Percentiles rank a stretch among this genome's conserved stretches.
Evolutionary conservation across 2,888 invertebrate species (phyloP).

Genomic region (Diarsia rubi): DNA sequence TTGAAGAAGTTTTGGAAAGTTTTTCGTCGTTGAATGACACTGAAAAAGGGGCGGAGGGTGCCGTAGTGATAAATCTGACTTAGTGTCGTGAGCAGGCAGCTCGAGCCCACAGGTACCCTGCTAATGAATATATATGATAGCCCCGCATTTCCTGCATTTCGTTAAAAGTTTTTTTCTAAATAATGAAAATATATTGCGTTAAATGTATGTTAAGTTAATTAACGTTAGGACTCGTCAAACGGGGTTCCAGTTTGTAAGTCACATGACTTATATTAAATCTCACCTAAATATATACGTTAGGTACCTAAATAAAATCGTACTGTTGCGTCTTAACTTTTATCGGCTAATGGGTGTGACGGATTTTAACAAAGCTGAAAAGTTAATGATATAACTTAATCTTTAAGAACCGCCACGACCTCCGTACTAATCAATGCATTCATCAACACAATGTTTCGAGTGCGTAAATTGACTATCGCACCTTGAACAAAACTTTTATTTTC

Average conservation of each 20-base stretch:
- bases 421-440: too few relatives aligned
- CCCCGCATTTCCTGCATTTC: slow-evolving; percentile 62
- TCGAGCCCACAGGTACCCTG: slow-evolving; percentile 77
- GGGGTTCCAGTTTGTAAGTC: neutral
- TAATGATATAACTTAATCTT: too few relatives aligned
- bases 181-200: slow-evolving; percentile 45
- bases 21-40: slow-evolving; percentile 73
- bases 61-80: slow-evolving; percentile 85
- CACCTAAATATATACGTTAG: neutral
- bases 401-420: too few relatives aligned
- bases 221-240: slow-evolving; percentile 2
- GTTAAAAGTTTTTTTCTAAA: slow-evolving; percentile 45
- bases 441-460: too few relatives aligned
- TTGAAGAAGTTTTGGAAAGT: slow-evolving; percentile 60
- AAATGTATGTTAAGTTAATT: slow-evolving; percentile 27
- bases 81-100: slow-evolving; percentile 79
- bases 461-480: too few relatives aligned
- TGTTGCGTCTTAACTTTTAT: neutral
- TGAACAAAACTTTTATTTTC: too few relatives aligned
- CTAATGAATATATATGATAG: slow-evolving; percentile 85
- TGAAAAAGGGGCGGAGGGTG: slow-evolving; percentile 76
- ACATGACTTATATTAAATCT: neutral
- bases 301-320: neutral
- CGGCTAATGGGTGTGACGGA: too few relatives aligned
- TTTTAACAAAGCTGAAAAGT: too few relatives aligned